Evolutionary conservation across 2,888 invertebrate species (phyloP).

Genomic region (Phaedon cochleariae): DNA sequence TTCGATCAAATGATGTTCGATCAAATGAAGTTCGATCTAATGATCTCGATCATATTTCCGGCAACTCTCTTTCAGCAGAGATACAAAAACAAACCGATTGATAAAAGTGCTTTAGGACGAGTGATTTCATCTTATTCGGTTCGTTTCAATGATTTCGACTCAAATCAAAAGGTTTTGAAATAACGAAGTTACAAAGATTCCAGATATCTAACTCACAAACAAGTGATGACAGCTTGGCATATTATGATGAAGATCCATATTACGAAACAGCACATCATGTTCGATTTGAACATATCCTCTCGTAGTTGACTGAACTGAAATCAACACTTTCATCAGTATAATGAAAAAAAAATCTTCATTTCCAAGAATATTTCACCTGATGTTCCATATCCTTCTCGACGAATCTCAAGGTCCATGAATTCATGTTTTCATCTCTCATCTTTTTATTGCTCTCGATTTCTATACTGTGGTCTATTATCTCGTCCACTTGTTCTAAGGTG

Average conservation of each 20-base stretch:
- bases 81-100: too few relatives aligned
- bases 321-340: constrained; percentile 27
- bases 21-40: too few relatives aligned
- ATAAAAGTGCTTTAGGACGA: too few relatives aligned
- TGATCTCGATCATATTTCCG: too few relatives aligned
- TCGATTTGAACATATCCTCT: constrained; percentile 94
- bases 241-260: constrained; percentile 89
- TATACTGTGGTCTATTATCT: constrained; percentile 84
- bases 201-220: constrained; percentile 75
- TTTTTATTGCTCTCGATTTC: constrained; percentile 90
- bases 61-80: too few relatives aligned
- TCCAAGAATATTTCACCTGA: constrained; percentile 65
- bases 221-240: constrained; percentile 78
- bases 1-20: too few relatives aligned
- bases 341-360: neutral
- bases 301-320: constrained; percentile 80
- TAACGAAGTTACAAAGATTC: too few relatives aligned
- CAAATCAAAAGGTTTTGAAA: too few relatives aligned
- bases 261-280: constrained; percentile 90
- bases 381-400: constrained; percentile 81
- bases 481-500: constrained; percentile 71
- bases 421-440: constrained; percentile 87
- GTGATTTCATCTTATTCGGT: too few relatives aligned
- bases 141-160: too few relatives aligned
- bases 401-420: constrained; percentile 87